Conservation (phyloP, 1,140 invertebrate species). For the Drosophila parabipectinata region DNA sequence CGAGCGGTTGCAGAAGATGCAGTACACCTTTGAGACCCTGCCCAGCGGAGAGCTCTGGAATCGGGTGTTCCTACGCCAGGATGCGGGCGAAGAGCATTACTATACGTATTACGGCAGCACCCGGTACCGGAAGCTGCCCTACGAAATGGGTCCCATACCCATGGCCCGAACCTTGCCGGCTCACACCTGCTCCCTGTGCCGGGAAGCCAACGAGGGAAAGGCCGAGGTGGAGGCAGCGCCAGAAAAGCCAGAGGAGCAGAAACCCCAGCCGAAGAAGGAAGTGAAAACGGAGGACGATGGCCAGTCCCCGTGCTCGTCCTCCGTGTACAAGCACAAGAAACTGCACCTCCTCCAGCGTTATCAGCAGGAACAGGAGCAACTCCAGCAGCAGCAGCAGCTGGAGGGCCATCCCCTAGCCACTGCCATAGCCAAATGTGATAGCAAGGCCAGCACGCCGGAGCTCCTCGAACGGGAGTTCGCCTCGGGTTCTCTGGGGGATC, state of each 20-base stretch:
- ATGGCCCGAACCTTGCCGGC: conserved; percentile 78
- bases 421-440: conserved; percentile 73
- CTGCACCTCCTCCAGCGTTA: conserved; percentile 73
- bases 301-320: conserved; percentile 28
- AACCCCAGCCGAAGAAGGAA: conserved; percentile 36
- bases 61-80: conserved; percentile 90
- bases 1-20: conserved; percentile 86
- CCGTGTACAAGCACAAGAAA: conserved; percentile 75
- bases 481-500: conserved; percentile 45
- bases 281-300: conserved; percentile 31
- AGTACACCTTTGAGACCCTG: conserved; percentile 90
- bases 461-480: conserved; percentile 66
- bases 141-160: conserved; percentile 88
- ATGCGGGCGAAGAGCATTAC: conserved; percentile 87
- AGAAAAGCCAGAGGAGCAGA: conserved; percentile 15
- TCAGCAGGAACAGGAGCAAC: conserved; percentile 70
- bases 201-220: conserved; percentile 5
- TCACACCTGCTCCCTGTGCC: conserved; percentile 77
- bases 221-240: conserved; percentile 1
- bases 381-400: conserved; percentile 51
- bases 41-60: conserved; percentile 91
- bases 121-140: conserved; percentile 89
- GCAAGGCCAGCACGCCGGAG: conserved; percentile 76
- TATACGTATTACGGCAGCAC: conserved; percentile 78
- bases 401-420: conserved; percentile 26